These are phyloP conservation scores for Bettongia penicillata DNA, from an alignment of 2,113 vertebrate genomes.

Conservation along the genomic window DNA sequence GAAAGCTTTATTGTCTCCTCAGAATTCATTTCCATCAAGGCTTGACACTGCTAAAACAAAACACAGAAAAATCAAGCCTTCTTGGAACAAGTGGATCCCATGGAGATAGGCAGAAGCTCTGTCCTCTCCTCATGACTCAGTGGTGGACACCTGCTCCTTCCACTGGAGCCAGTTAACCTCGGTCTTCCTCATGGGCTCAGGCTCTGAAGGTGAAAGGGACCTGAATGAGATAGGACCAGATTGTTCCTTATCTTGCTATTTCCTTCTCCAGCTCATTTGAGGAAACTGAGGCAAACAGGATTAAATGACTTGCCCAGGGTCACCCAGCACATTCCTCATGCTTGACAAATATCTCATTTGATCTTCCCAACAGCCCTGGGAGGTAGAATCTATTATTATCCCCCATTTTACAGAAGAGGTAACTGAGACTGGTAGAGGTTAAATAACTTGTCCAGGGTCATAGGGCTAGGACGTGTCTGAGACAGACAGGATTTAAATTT, in stretches of 20 bases:
- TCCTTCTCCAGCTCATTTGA: no score
- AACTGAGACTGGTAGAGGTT: neutral
- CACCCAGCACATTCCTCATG: neutral
- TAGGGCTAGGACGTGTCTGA: neutral
- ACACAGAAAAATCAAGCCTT: neutral
- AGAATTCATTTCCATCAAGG: neutral
- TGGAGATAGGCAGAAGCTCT: neutral
- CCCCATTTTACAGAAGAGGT: neutral
- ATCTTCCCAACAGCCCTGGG: neutral
- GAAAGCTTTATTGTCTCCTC: neutral
- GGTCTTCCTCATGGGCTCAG: neutral
- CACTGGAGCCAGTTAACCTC: slow-evolving; percentile 85
- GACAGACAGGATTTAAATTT: neutral
- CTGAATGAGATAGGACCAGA: neutral
- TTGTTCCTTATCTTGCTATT: neutral
- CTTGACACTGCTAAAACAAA: neutral
- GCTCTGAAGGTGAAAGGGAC: neutral
- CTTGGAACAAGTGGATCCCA: neutral
- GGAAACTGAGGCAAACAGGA: no score
- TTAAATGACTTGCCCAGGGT: neutral
- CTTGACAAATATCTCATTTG: neutral
- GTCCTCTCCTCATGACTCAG: neutral
- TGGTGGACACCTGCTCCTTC: slow-evolving; percentile 85
- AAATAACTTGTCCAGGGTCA: neutral
- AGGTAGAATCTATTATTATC: slow-evolving; percentile 2